Evolutionary conservation across 2,888 invertebrate species (phyloP), one percentile per base, ranked within the genome.

Genomic region (Limenitis camilla): DNA sequence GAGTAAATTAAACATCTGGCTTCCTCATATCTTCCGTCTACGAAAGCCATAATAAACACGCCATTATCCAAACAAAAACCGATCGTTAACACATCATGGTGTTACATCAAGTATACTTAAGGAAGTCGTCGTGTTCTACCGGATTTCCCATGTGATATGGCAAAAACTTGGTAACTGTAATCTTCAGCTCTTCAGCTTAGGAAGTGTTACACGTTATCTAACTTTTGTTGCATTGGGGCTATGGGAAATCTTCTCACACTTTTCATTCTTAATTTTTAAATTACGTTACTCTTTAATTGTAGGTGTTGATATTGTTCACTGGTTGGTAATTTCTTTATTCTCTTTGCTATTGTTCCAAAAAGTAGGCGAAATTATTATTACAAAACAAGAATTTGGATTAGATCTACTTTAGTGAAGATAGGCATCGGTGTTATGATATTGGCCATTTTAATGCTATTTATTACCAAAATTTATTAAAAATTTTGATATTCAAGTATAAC

Each of bases 131-230:
- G 33, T 38, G 35, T 42, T 33, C 33, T 51, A 49, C 54, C 56
- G 54, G 56, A 56, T 54, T 56, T 56, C 56, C 54, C 51, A 56
- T 55, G 52, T 45, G 28, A 40, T 41, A 51, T 33, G 43, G 42
- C 40, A 45, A 50, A 43, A 45, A 6, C 33, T 43, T 33, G 32
- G 33, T 39, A 27, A 49, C 45, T 6, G 27, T 39, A 32, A 27
- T 44, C n/a, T 9, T 41, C 28, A 33, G 43, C 33, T 43, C 39
- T 19, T 43, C 28, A 38, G 41, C 35, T 49, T 52, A 41, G 55
- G 55, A 52, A 52, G 49, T 46, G 49, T 52, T 49, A 49, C 30
- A 41, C 42, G 40, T 52, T 49, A 50, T 46, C 46, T 54, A 50
- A 50, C 50, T 38, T 42, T 52, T 38, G 49, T 49, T 48, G 36